These are phyloP conservation scores for Prorops nasuta DNA, from an alignment of 1,140 invertebrate genomes.

Conservation along the genomic window DNA sequence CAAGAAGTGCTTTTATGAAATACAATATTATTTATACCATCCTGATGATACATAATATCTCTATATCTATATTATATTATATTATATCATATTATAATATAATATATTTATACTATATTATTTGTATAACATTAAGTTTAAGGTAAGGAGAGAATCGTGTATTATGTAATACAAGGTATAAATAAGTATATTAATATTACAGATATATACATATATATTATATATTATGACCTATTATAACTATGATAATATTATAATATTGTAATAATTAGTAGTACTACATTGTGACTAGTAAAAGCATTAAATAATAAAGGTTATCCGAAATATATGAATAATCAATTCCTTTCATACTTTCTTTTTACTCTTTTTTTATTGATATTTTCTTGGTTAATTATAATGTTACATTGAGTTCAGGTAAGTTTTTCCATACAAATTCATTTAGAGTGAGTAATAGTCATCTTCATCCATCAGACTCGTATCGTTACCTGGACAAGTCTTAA, in stretches of 20 bases:
- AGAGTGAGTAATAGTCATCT: no score
- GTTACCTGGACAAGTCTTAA: no score
- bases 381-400: no score
- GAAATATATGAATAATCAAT: slow-evolving; percentile 36
- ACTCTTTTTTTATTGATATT: no score
- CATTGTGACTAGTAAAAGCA: slow-evolving; percentile 51
- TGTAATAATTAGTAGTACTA: slow-evolving; percentile 50
- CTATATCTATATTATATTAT: slow-evolving; percentile 28
- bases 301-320: slow-evolving; percentile 55
- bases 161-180: slow-evolving; percentile 41
- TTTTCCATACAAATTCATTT: no score
- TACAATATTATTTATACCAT: slow-evolving; percentile 55
- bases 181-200: slow-evolving; percentile 29
- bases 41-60: slow-evolving; percentile 36
- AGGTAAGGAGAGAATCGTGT: slow-evolving; percentile 41
- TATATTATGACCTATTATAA: slow-evolving; percentile 36
- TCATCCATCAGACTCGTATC: no score
- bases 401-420: no score
- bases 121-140: slow-evolving; percentile 31
- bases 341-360: neutral
- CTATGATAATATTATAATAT: slow-evolving; percentile 45
- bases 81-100: neutral
- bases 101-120: slow-evolving; percentile 28
- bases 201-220: slow-evolving; percentile 15
- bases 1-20: slow-evolving; percentile 55